A percentile compares a stretch with the other conserved stretches of the same genome.
Conservation (phyloP, 2,888 invertebrate genomes). For the Colostygia pectinataria region DNA sequence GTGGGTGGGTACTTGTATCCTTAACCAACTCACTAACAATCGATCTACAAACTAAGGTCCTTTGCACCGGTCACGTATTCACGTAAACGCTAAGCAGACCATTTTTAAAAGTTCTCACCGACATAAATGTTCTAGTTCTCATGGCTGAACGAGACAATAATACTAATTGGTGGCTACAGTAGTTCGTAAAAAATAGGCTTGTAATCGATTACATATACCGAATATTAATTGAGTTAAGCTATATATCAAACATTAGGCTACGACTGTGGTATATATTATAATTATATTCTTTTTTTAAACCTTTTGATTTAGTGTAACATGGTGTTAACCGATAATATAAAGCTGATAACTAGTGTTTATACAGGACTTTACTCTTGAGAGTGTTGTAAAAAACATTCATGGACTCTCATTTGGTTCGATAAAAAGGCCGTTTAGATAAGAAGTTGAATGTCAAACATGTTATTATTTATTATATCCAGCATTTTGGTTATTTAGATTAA, state of each 20-base stretch:
- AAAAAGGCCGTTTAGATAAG: slow-evolving; percentile 14
- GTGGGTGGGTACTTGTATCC: slow-evolving; percentile 14
- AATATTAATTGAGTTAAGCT: no score
- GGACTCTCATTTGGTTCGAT: slow-evolving; percentile 4
- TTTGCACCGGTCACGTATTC: slow-evolving; percentile 35
- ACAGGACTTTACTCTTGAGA: slow-evolving; percentile 6
- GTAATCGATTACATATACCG: no score
- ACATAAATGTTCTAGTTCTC: slow-evolving; percentile 60
- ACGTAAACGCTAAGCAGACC: slow-evolving; percentile 11
- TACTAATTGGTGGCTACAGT: slow-evolving; percentile 39
- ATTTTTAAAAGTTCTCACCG: slow-evolving; percentile 56
- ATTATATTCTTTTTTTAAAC: no score
- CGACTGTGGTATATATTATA: no score
- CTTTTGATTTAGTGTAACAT: no score
- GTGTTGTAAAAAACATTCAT: slow-evolving; percentile 2
- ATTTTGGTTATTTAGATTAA: neutral
- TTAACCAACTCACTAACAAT: slow-evolving; percentile 33
- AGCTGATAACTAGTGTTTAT: slow-evolving; percentile 2
- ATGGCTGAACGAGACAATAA: slow-evolving; percentile 53
- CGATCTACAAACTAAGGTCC: slow-evolving; percentile 40
- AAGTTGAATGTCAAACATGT: slow-evolving; percentile 5
- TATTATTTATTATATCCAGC: slow-evolving; percentile 15
- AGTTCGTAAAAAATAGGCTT: no score
- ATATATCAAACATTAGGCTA: no score
- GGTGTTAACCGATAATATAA: slow-evolving; percentile 4